These are phyloP conservation scores for Taxidea taxus DNA, from an alignment of 2,113 vertebrate species.

Conservation along the genomic window DNA sequence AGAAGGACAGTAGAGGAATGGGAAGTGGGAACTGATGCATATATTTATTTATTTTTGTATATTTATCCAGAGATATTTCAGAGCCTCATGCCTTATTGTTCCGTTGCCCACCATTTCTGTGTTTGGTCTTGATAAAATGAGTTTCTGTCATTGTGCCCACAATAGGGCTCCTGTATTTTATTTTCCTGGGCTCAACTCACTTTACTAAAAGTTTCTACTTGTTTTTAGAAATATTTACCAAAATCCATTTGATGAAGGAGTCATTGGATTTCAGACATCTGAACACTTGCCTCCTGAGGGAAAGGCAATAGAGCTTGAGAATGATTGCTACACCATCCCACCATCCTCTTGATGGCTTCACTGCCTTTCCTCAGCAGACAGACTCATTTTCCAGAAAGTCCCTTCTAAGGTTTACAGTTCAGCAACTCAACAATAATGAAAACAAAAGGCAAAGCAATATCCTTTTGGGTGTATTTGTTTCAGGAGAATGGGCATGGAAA, in stretches of 20 bases:
- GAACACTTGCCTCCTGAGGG: not conserved
- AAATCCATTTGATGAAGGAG: not conserved
- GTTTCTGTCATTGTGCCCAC: rapidly evolving
- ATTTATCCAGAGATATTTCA: not conserved
- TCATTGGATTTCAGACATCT: not conserved
- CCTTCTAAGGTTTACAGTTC: not conserved
- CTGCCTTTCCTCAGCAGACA: not conserved
- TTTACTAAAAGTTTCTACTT: not conserved
- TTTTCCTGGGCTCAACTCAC: not conserved
- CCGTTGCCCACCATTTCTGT: not conserved
- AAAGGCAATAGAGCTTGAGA: not conserved
- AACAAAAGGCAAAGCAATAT: not conserved
- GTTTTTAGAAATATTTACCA: not conserved
- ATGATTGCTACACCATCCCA: not conserved
- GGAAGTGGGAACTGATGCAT: not conserved
- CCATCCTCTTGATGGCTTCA: not conserved
- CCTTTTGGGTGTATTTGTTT: not conserved
- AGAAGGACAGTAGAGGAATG: not conserved
- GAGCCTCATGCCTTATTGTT: not conserved
- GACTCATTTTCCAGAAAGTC: not conserved
- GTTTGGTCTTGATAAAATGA: not conserved
- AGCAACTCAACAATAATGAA: not conserved
- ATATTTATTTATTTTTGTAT: not conserved
- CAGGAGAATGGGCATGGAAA: not conserved
- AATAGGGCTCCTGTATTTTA: not conserved